Evolutionary conservation across 2,113 vertebrate genomes (phyloP).

Genomic region (Thryonomys swinderianus): DNA sequence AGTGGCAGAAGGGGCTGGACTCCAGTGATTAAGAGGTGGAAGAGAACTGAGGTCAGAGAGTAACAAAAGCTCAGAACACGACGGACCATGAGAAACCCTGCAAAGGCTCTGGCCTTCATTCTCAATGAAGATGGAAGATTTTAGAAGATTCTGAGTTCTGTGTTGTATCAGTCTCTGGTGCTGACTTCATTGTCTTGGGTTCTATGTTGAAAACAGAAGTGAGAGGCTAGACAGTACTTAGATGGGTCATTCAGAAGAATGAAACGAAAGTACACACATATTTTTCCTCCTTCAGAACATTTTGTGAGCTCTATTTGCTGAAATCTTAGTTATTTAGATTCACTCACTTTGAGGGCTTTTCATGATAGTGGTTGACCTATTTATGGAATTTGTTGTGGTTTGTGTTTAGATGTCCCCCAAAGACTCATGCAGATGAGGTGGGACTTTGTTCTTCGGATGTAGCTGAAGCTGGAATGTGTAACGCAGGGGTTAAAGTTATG

Average conservation of each 20-base stretch:
- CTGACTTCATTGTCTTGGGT: neutral
- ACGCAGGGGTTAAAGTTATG: too few species aligned
- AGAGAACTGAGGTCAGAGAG: neutral
- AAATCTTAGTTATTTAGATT: neutral
- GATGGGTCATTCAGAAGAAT: too few species aligned
- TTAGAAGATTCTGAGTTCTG: neutral
- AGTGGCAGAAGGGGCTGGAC: neutral
- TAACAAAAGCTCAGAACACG: neutral
- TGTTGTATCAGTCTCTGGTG: neutral
- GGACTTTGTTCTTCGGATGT: too few species aligned
- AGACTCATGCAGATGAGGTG: too few species aligned
- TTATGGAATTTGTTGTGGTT: neutral
- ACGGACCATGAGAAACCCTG: accelerated
- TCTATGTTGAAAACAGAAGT: neutral
- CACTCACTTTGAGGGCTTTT: neutral
- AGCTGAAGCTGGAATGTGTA: too few species aligned
- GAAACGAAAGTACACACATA: neutral
- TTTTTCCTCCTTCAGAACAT: neutral
- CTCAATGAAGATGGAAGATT: neutral
- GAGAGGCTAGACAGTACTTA: neutral
- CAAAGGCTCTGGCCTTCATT: neutral
- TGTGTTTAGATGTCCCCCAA: too few species aligned
- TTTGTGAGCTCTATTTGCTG: neutral
- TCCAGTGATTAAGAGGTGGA: neutral
- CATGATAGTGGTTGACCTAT: neutral